Percentiles rank a stretch among this genome's conserved stretches.
Conservation (phyloP, 2,797 vertebrate species). For the Pteronotus mesoamericanus region DNA sequence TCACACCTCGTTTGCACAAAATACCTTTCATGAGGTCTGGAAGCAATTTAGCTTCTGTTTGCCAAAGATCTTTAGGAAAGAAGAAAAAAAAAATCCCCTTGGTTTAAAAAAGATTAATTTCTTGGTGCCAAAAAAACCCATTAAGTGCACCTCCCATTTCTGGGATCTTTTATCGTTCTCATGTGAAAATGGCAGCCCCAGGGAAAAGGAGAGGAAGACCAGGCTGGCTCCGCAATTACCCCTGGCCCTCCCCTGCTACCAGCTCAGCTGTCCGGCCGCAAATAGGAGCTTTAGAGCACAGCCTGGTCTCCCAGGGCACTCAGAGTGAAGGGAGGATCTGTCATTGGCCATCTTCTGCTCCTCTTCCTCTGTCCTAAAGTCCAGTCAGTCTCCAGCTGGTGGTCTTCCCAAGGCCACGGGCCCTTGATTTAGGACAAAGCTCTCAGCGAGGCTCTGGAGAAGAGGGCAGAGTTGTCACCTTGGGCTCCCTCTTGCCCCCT, state of each 20-base stretch:
- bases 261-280: not conserved
- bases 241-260: not conserved
- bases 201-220: conserved; percentile 25
- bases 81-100: conserved; percentile 61
- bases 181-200: conserved; percentile 71
- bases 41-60: conserved; percentile 78
- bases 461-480: not conserved
- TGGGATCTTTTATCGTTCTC: conserved; percentile 74
- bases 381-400: not conserved
- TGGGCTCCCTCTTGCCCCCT: not conserved
- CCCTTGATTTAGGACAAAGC: not conserved
- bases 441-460: not conserved
- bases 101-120: conserved; percentile 78
- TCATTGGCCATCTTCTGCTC: not conserved
- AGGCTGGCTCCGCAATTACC: not conserved
- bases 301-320: not conserved
- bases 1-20: conserved; percentile 79
- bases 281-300: not conserved
- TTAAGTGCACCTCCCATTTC: conserved; percentile 74
- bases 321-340: not conserved
- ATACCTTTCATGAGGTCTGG: conserved; percentile 80
- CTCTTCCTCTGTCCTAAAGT: not conserved
- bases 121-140: conserved; percentile 73
- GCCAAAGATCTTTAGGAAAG: conserved; percentile 79
- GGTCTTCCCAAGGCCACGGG: not conserved